Evolutionary conservation across 2,797 vertebrate species (phyloP).

Genomic region (Loriculus beryllinus): DNA sequence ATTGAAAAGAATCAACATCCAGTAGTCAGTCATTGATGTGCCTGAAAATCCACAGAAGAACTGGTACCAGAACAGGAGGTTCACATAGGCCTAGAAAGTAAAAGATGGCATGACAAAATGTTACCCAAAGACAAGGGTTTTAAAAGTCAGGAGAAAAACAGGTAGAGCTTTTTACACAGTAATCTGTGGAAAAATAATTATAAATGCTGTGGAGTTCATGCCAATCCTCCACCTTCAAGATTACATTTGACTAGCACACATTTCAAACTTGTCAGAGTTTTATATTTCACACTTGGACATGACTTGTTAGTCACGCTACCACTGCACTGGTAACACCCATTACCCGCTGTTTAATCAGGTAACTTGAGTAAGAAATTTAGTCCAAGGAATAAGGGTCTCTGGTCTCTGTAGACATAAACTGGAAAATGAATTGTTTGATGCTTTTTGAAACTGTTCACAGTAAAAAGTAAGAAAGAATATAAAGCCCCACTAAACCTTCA

Average conservation of each 20-base stretch:
- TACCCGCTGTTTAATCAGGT: conserved; percentile 33
- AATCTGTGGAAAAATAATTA: background rate
- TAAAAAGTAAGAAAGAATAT: background rate
- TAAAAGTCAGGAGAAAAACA: background rate
- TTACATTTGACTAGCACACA: background rate
- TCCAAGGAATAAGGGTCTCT: background rate
- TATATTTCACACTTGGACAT: background rate
- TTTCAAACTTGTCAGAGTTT: background rate
- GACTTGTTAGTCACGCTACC: background rate
- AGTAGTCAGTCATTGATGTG: conserved; percentile 91
- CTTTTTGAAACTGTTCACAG: background rate
- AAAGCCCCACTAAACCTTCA: background rate
- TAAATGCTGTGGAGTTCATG: background rate
- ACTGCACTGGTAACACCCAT: background rate
- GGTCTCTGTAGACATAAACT: background rate
- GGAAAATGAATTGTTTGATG: background rate
- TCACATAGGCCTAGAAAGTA: conserved; percentile 87
- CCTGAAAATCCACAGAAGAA: conserved; percentile 97
- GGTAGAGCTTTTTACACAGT: background rate
- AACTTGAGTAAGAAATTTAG: conserved; percentile 13
- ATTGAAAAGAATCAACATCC: conserved; percentile 96
- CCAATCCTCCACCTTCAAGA: background rate
- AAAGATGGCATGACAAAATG: background rate
- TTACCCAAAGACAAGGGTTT: background rate
- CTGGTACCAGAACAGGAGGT: conserved; percentile 96